A percentile compares a stretch with the other conserved stretches of the same genome.
Evolutionary conservation across 2,888 invertebrate genomes (phyloP).

Genomic region (Slavum lentiscoides): DNA sequence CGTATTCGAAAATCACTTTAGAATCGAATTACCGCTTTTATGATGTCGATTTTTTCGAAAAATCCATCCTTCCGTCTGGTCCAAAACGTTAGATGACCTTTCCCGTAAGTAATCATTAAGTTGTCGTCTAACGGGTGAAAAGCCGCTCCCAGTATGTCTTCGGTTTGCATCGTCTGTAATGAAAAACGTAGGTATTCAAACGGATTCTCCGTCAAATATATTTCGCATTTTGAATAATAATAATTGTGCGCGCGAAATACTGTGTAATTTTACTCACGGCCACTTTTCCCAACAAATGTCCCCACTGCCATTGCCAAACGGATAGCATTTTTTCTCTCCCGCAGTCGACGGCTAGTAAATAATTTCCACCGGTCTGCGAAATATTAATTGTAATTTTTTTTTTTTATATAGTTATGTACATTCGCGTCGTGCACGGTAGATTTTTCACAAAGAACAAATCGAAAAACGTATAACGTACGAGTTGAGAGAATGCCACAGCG

Average conservation of each 20-base stretch:
- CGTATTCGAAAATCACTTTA: not conserved
- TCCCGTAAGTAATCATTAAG: constrained; percentile 86
- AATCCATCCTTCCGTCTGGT: constrained; percentile 87
- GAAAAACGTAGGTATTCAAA: not conserved
- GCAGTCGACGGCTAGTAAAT: constrained; percentile 85
- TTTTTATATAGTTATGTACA: not conserved
- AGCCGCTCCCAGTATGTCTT: constrained; percentile 83
- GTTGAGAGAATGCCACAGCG: constrained; percentile 85
- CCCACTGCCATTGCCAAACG: constrained; percentile 96
- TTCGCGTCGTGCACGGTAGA: not conserved
- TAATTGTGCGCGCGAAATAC: constrained; percentile 79
- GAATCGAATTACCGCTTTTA: constrained; percentile 70
- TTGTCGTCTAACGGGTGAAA: constrained; percentile 92
- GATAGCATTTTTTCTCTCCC: constrained; percentile 87
- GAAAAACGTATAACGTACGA: constrained; percentile 64
- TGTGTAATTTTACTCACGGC: constrained; percentile 70
- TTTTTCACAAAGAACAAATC: not conserved
- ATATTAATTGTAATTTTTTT: not conserved
- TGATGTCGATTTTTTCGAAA: constrained; percentile 85
- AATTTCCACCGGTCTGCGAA: constrained; percentile 82
- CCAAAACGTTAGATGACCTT: constrained; percentile 91
- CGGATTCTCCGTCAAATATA: not conserved
- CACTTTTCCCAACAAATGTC: constrained; percentile 88
- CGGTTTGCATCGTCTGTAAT: constrained; percentile 81
- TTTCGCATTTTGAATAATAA: constrained; percentile 54